A percentile compares a stretch with the other conserved stretches of the same genome.
Evolutionary conservation across 1,140 invertebrate species (phyloP).

Genomic region (Macrocentrus cingulum): DNA sequence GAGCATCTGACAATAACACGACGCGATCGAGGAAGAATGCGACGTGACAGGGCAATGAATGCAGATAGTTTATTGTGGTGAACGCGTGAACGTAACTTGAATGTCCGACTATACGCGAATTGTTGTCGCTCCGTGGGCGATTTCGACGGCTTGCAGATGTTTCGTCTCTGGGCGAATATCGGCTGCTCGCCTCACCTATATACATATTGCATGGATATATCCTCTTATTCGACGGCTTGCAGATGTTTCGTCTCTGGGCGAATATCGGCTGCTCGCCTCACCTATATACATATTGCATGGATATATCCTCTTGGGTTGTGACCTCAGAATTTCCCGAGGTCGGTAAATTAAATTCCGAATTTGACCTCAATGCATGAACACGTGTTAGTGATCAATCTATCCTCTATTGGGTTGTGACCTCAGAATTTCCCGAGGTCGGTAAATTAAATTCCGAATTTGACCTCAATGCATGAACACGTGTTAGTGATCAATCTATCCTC

Average conservation of each 20-base stretch:
- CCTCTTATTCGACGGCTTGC: not conserved
- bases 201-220: conserved; percentile 1
- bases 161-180: conserved; percentile 1
- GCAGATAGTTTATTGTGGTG: conserved; percentile 8
- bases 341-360: conserved; percentile 7
- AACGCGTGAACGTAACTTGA: conserved; percentile 4
- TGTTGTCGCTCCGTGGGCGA: conserved; percentile 1
- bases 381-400: not conserved
- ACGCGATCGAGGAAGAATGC: not conserved
- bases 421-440: not conserved
- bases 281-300: not conserved
- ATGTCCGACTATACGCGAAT: conserved; percentile 21
- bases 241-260: conserved; percentile 4
- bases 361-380: not conserved
- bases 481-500: not conserved
- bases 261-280: not conserved
- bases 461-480: not conserved
- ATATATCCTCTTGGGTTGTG: not conserved
- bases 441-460: conserved; percentile 7
- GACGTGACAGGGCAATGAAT: not conserved
- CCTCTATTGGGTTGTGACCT: not conserved
- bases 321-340: conserved; percentile 4
- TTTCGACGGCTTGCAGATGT: not conserved
- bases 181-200: not conserved
- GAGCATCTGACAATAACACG: not conserved